Evolutionary conservation across 2,113 vertebrate genomes (phyloP).

Genomic region (Ancistrus triradiatus): DNA sequence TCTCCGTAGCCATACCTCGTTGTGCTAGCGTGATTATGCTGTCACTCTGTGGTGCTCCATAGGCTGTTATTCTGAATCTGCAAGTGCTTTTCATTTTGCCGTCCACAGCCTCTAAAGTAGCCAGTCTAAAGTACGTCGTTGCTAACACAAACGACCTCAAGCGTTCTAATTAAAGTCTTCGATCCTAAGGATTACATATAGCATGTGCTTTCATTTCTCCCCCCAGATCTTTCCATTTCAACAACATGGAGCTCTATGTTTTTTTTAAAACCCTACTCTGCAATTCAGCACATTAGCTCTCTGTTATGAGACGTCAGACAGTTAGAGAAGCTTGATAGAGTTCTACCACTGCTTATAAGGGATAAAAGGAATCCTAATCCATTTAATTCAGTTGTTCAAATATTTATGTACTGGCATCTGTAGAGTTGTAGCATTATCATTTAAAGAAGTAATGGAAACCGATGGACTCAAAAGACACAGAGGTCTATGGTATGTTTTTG

Average conservation of each 20-base stretch:
- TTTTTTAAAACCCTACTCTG: background rate
- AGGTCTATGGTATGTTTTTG: too few species aligned
- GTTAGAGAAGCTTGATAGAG: too few species aligned
- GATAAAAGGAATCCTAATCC: too few species aligned
- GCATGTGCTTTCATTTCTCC: background rate
- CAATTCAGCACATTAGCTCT: constrained; percentile 9
- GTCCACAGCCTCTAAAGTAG: constrained; percentile 4
- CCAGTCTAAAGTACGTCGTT: background rate
- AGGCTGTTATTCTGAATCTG: constrained; percentile 4
- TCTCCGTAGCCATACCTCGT: background rate
- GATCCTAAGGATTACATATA: background rate
- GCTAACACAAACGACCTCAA: background rate
- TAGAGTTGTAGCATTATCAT: too few species aligned
- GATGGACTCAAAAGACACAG: too few species aligned
- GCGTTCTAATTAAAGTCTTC: constrained; percentile 3
- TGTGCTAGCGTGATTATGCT: constrained; percentile 2
- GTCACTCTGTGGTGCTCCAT: background rate
- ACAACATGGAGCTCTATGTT: background rate
- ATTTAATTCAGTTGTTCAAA: too few species aligned
- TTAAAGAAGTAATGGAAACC: too few species aligned
- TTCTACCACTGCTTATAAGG: too few species aligned
- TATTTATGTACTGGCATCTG: too few species aligned
- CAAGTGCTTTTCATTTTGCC: background rate
- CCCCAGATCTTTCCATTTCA: constrained; percentile 3
- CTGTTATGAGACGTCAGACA: background rate